phyloP scores from a whole-genome alignment of 2,797 vertebrate genomes.

The Pseudochirops corinnae region DNA sequence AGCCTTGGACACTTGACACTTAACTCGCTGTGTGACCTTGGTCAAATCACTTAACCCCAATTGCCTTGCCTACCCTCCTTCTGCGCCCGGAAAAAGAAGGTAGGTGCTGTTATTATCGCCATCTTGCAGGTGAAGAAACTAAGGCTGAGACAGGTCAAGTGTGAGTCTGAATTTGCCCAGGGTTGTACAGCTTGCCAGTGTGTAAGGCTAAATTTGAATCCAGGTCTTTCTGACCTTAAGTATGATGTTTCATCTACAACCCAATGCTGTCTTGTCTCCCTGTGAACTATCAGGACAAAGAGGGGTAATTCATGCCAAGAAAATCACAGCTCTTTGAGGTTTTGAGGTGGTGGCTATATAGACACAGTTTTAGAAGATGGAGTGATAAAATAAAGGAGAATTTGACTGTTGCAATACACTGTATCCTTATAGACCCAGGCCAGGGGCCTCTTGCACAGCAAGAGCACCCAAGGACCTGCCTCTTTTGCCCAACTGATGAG shows the following conservation, averaged over 20 bases:
- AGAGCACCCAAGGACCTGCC: background rate
- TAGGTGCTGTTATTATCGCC: background rate
- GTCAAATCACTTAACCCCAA: too few species aligned
- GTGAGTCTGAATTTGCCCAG: background rate
- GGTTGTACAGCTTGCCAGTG: background rate
- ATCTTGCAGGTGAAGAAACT: background rate
- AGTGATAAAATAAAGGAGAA: background rate
- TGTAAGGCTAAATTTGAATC: background rate
- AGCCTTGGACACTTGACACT: too few species aligned
- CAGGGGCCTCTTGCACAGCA: background rate
- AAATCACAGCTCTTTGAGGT: background rate
- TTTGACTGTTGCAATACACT: background rate
- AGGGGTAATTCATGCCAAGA: background rate
- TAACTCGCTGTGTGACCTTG: too few species aligned
- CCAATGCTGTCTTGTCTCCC: background rate
- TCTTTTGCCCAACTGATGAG: background rate
- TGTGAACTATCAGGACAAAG: background rate
- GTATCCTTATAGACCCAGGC: background rate
- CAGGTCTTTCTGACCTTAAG: background rate
- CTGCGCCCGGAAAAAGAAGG: too few species aligned
- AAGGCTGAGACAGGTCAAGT: background rate
- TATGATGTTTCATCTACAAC: background rate
- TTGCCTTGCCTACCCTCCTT: too few species aligned
- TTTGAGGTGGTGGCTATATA: background rate
- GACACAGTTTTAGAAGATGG: background rate